Percentiles rank a stretch among this genome's conserved stretches.
Conservation (phyloP, 2,797 vertebrate genomes). For the Intellagama lesueurii region DNA sequence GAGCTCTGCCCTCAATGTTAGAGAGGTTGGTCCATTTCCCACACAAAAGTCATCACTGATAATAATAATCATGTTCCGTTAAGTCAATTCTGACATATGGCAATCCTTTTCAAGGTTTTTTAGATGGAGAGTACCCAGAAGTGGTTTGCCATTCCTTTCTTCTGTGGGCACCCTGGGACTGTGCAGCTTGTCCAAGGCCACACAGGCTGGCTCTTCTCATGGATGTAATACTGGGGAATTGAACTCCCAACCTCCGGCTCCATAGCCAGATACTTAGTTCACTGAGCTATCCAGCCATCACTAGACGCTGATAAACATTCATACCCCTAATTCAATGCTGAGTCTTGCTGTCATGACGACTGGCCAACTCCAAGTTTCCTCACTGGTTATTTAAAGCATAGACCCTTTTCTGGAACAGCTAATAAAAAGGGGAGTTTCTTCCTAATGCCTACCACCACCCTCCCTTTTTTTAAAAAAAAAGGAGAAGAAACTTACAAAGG, state of each 20-base stretch:
- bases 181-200: too few species aligned
- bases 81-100: too few species aligned
- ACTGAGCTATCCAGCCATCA: neutral
- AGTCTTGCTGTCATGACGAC: neutral
- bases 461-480: neutral
- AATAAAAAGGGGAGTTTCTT: neutral
- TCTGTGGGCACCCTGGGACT: too few species aligned
- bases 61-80: too few species aligned
- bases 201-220: too few species aligned
- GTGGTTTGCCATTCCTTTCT: too few species aligned
- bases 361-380: neutral
- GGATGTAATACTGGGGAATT: too few species aligned
- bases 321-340: neutral
- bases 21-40: neutral
- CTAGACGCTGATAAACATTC: neutral
- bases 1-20: neutral
- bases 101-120: too few species aligned
- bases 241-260: too few species aligned
- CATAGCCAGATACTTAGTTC: too few species aligned
- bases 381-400: neutral
- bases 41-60: neutral
- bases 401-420: neutral
- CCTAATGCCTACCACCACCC: accelerated
- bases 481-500: neutral
- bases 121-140: too few species aligned